These are phyloP conservation scores for Eurois occulta DNA, from an alignment of 2,888 invertebrate genomes.

Conservation along the genomic window DNA sequence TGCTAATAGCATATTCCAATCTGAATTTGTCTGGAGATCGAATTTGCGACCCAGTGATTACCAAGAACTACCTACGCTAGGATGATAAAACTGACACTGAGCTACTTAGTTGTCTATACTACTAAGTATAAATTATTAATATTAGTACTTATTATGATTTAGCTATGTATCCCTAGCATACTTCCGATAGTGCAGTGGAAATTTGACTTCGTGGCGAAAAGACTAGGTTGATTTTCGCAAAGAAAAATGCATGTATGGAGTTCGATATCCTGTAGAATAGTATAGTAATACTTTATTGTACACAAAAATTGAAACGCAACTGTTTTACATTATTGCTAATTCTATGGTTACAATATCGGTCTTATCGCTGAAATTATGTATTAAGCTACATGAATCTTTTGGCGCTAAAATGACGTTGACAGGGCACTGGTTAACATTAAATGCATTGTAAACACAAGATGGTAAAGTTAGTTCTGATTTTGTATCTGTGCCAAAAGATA, in stretches of 20 bases:
- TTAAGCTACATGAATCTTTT: background rate
- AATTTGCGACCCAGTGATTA: too few species aligned
- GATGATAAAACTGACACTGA: too few species aligned
- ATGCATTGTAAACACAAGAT: background rate
- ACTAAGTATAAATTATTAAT: too few species aligned
- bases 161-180: too few species aligned
- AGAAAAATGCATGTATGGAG: background rate
- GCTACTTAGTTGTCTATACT: too few species aligned
- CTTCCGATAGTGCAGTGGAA: too few species aligned
- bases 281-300: background rate
- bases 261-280: background rate
- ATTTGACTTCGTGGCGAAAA: background rate
- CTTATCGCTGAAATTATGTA: too few species aligned
- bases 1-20: too few species aligned
- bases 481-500: background rate
- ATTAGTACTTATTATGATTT: too few species aligned
- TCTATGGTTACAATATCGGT: background rate
- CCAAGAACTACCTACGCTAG: too few species aligned
- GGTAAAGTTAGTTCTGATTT: background rate
- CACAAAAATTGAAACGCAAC: background rate
- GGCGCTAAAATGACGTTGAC: background rate
- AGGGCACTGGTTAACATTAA: background rate
- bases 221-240: background rate
- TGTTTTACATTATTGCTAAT: background rate
- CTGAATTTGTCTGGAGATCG: too few species aligned